Conservation (phyloP, 2,797 vertebrate genomes). For the Leptodactylus fallax region DNA sequence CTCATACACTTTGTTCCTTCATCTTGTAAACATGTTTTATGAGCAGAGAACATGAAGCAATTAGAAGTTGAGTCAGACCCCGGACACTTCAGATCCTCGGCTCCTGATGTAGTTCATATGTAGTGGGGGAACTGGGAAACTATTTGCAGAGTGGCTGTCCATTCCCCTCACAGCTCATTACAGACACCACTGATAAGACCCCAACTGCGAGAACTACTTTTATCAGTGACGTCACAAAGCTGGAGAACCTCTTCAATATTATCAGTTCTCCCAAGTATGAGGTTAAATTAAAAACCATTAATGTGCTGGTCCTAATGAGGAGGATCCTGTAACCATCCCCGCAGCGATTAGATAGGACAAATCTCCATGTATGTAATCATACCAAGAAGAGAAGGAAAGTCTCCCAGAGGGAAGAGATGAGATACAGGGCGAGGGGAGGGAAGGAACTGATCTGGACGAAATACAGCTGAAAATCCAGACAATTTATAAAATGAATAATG, state of each 20-base stretch:
- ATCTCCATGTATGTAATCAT: slow-evolving; percentile 32
- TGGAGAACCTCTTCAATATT: slow-evolving; percentile 58
- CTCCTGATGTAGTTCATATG: neutral
- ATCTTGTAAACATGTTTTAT: slow-evolving; percentile 26
- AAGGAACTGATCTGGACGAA: neutral
- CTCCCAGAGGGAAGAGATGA: neutral
- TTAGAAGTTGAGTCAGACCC: slow-evolving; percentile 15
- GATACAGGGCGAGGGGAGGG: neutral
- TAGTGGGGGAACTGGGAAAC: neutral
- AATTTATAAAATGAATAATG: neutral
- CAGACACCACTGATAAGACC: slow-evolving; percentile 49
- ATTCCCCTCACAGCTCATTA: slow-evolving; percentile 38
- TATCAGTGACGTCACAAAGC: slow-evolving; percentile 48
- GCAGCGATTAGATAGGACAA: slow-evolving; percentile 41
- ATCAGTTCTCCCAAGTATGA: slow-evolving; percentile 54
- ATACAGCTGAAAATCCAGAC: neutral
- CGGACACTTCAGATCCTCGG: neutral
- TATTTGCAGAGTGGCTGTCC: slow-evolving; percentile 16
- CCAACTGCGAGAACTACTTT: slow-evolving; percentile 28
- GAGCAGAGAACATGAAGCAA: slow-evolving; percentile 10
- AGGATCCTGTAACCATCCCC: slow-evolving; percentile 17
- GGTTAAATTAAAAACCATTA: slow-evolving; percentile 43
- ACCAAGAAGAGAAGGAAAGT: slow-evolving; percentile 9
- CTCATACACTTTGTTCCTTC: neutral
- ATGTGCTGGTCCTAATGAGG: slow-evolving; percentile 42